Evolutionary conservation across 1,140 invertebrate genomes (phyloP), one percentile per base, ranked within the genome.

Genomic region (Whitmania pigra): DNA sequence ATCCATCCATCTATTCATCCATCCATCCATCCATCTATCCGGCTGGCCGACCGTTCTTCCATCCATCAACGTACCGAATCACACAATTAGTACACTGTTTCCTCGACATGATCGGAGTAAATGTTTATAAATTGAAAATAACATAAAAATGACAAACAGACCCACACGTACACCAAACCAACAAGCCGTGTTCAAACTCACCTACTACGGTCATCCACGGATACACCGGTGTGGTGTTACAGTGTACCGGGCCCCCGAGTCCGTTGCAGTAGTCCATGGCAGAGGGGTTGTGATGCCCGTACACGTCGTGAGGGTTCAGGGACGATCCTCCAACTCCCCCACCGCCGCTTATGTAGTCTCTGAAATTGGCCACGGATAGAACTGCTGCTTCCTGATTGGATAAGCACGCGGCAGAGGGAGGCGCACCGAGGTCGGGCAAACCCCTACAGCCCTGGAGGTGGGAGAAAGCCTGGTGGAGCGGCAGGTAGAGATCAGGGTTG

Each of bases 131-230:
- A 36, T 36, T 36, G 31, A 49, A 49, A 49, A 49, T 17, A 11
- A 11, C 43, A 49, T 49, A 11, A 49, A 7, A 3, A 49, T 13
- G 15, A 49, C 43, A 49, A 49, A 49, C 43, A 49, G 15, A 11
- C 9, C 9, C 43, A 15, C 43, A 49, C 43, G 13, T 13, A 49
- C 3, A 1, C 43, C 43, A 11, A n/a, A n/a, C n/a, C 43, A 11
- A 15, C 43, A 68, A 36, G 27, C 6, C 11, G 2, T 18, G 18
- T 13, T 6, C 29, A 9, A 36, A 68, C 67, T 31, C 27, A 68
- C 67, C 67, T 27, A 68, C 67, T 29, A 68, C 40, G 22, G 67
- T 68, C 67, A 68, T 68, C 67, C 67, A 68, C 22, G 67, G 67
- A 20, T 68, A 68, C 11, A 68, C 67, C 5, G n/a, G 67, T 11